Percentiles rank a stretch among this genome's conserved stretches.
phyloP scores from a whole-genome alignment of 2,113 vertebrate species.

The Esox niger region DNA sequence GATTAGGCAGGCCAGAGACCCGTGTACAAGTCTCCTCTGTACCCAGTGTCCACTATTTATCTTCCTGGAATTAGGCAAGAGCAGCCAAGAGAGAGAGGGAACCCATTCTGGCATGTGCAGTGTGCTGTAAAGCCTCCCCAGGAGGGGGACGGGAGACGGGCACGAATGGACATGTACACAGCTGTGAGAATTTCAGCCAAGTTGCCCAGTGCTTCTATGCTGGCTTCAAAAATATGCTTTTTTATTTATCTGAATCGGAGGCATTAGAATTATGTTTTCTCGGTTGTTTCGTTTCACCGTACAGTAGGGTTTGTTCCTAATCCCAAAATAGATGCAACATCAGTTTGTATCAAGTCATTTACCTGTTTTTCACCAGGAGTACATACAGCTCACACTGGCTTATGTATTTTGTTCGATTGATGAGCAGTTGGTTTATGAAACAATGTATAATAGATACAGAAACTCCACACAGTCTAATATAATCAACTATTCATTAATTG shows the following conservation, averaged over 20 bases:
- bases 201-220: background rate
- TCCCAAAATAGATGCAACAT: no score
- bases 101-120: background rate
- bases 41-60: background rate
- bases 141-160: background rate
- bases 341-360: no score
- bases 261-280: background rate
- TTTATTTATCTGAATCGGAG: background rate
- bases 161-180: slow-evolving; percentile 1
- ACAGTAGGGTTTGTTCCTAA: no score
- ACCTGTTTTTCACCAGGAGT: no score
- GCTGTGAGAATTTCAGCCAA: slow-evolving; percentile 4
- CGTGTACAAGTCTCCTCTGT: background rate
- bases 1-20: background rate
- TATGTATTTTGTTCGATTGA: no score
- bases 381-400: no score
- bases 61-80: background rate
- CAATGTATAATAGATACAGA: no score
- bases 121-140: background rate
- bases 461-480: no score
- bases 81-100: background rate
- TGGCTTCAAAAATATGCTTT: background rate
- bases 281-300: no score
- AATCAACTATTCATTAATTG: no score
- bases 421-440: no score